These are phyloP conservation scores for Musca domestica DNA, from an alignment of 1,140 invertebrate species.

Conservation along the genomic window DNA sequence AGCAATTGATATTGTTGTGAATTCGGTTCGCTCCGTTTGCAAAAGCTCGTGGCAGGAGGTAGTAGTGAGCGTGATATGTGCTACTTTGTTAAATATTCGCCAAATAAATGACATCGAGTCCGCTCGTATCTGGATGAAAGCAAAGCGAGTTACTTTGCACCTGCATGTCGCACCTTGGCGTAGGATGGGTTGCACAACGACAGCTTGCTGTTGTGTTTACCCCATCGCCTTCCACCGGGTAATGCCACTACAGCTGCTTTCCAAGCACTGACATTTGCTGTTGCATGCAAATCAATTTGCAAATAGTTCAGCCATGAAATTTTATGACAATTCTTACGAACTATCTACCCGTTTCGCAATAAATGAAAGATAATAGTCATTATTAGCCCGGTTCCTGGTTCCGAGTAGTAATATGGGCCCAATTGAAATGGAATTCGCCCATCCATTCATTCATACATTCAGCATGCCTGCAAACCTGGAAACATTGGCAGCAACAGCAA, in stretches of 20 bases:
- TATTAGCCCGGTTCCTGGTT: background rate
- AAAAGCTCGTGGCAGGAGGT: background rate
- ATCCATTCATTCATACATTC: background rate
- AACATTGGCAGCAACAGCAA: background rate
- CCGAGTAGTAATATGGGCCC: too few relatives aligned
- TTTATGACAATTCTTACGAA: conserved; percentile 25
- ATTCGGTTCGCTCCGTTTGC: background rate
- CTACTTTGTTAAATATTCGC: conserved; percentile 23
- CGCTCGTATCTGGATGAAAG: background rate
- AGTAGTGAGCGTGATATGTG: conserved; percentile 25
- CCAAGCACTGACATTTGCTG: background rate
- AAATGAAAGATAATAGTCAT: background rate
- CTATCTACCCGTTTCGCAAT: conserved; percentile 17
- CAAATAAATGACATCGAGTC: background rate
- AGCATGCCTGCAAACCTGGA: background rate
- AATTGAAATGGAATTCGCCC: too few relatives aligned
- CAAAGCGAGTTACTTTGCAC: conserved; percentile 8
- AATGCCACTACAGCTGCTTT: background rate
- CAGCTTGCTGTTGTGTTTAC: background rate
- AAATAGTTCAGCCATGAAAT: conserved; percentile 27
- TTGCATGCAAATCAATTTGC: conserved; percentile 27
- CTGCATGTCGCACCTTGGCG: conserved; percentile 6
- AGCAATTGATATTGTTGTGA: background rate
- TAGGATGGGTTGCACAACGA: background rate
- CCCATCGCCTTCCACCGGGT: background rate